Evolutionary conservation across 2,113 vertebrate species (phyloP).

Genomic region (Phylloscopus trochilus): DNA sequence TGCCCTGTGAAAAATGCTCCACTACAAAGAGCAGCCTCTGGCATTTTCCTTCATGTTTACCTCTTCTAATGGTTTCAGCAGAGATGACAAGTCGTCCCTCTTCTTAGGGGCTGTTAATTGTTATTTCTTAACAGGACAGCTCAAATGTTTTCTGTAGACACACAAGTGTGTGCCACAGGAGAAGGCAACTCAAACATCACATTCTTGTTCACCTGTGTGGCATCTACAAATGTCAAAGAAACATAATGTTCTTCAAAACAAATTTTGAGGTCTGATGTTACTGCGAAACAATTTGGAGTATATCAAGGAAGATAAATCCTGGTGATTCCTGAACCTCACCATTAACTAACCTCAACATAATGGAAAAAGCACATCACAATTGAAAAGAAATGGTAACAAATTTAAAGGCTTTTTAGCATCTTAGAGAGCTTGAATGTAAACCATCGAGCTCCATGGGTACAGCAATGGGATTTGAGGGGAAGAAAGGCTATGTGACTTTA

Average conservation of each 20-base stretch:
- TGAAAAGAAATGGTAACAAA: neutral
- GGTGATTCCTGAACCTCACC: neutral
- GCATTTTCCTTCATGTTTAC: neutral
- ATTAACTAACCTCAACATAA: neutral
- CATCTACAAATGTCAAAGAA: neutral
- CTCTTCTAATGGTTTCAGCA: neutral
- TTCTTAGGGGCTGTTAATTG: neutral
- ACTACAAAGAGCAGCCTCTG: neutral
- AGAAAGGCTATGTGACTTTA: neutral
- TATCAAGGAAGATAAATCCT: neutral
- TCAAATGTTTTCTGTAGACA: neutral
- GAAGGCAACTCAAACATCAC: accelerated
- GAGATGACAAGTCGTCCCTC: neutral
- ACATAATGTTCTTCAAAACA: neutral
- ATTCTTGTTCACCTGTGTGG: neutral
- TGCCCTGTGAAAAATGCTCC: neutral
- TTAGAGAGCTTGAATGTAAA: neutral
- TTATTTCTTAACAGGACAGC: neutral
- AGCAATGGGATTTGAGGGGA: neutral
- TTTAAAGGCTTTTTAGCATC: neutral
- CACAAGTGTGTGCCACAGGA: neutral
- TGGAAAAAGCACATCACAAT: neutral
- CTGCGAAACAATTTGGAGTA: neutral
- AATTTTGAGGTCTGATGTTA: neutral
- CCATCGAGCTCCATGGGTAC: neutral